Evolutionary conservation across 2,113 vertebrate genomes (phyloP), one percentile per base, ranked within the genome.

Genomic region (Poeciliopsis occidentalis): DNA sequence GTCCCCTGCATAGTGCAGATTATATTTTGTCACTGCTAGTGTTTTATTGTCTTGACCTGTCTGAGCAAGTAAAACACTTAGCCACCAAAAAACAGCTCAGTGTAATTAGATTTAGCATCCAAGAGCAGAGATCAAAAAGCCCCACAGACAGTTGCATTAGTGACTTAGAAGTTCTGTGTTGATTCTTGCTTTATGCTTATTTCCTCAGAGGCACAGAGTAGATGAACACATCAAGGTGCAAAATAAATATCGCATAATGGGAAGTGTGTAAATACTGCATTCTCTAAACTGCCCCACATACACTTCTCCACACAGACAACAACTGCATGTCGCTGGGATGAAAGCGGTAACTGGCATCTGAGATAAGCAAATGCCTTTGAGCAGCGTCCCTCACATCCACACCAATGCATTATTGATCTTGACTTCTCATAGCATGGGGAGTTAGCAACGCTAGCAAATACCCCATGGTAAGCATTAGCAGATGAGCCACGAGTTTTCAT

Each of bases 401-500:
- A 69, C 82, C 76, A 71, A 92, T 94, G 92, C 92, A 95, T 94
- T 94, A 94, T 93, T 95, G 93, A 95, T 95, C 89, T 73, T 91
- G 86, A 90, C 84, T 87, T 83, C 84, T 87, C 85, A 87, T 85
- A 84, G 84, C 85, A 83, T 68, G 76, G 82, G 88, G 84, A 79
- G 84, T 88, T 89, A 88, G 84, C 84, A 65, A 24, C 37, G 82
- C 88, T 69, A 79, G 83, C 76, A 84, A 75, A 91, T 81, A 76
- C 81, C 89, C 83, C 67, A 64, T 74, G 84, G 84, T 79, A 71
- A 83, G 80, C 83, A 62, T 69, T 82, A 79, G 66, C 81, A 87
- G 81, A 90, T 87, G 85, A 90, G 86, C 73, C 67, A 72, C 75
- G 76, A 64, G 80, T 80, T 86, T 80, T 87, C 69, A 79, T 88